Evolutionary conservation across 2,797 vertebrate species (phyloP), one percentile per base, ranked within the genome.

Genomic region (Anisognathus igniventris): DNA sequence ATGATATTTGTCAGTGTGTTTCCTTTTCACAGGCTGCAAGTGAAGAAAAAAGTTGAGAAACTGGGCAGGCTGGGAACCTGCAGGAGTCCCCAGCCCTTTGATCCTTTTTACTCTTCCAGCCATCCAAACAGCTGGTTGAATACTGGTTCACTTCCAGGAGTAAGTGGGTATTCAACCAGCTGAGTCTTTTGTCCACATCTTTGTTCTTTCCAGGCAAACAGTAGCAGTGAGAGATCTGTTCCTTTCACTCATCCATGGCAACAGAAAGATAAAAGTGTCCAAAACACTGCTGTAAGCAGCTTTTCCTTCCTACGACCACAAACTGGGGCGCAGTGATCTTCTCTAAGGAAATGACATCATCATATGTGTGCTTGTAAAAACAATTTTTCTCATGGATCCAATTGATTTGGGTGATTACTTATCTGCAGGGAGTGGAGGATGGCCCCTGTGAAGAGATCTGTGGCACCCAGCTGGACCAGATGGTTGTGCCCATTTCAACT

Each of bases 241-340:
- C 48, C 51, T 56, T 67, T 82, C 74, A 28, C 31, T 57, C 28
- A 33, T 24, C 60, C 71, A 65, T 54, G 33, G 62, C 54, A 90
- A 88, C 35, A 75, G 66, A 83, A 92, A 84, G 82, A 81, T 48
- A 39, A 37, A 79, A 86, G 56, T 54, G 50, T 71, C n/a, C 23
- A 68, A 57, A 77, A 72, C 57, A 56, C 44, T 3, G 4, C 51
- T 75, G 18, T 37, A 71, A 87, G 65, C 39, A 67, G 47, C 54
- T 89, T 76, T 35, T 78, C 11, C 12, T 86, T 68, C 42, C 57
- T 70, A 35, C 28, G 75, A 23, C 9, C 31, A 79, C 42, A 74
- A 62, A 56, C 2, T 16, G 35, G 27, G 15, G 25, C 31, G 54
- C 12, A 21, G n/a, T 11, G 15, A 17, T 61, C 47, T 92, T 80